These are phyloP conservation scores for Urocynchramus pylzowi DNA, from an alignment of 2,113 vertebrate species.

Conservation along the genomic window DNA sequence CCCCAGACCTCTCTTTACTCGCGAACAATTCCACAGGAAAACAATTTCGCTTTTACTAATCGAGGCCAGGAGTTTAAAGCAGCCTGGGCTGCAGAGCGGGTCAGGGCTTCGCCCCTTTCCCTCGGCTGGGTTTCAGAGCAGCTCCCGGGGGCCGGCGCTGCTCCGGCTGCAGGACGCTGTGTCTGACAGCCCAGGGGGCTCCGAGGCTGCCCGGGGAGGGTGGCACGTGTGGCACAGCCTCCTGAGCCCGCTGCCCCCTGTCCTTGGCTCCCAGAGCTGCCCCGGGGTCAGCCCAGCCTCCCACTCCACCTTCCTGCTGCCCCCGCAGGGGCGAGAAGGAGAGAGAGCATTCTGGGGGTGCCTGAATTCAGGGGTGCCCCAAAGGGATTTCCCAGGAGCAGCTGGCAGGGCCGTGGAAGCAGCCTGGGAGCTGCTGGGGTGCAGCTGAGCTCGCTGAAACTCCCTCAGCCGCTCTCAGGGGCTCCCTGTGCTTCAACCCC, in stretches of 20 bases:
- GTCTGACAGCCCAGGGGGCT: not conserved
- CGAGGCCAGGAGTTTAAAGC: not conserved
- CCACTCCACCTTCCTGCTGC: not conserved
- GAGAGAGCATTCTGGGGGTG: not conserved
- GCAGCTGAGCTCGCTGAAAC: not conserved
- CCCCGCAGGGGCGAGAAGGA: not conserved
- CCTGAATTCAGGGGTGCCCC: not conserved
- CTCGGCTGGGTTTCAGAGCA: not conserved
- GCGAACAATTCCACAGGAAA: not conserved
- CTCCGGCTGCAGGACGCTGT: not conserved
- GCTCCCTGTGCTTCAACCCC: not conserved
- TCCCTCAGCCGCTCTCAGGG: not conserved
- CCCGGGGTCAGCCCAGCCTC: accelerated
- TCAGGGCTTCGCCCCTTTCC: not conserved
- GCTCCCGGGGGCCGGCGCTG: not conserved
- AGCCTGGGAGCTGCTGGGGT: not conserved
- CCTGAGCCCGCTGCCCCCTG: accelerated
- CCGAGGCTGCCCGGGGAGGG: not conserved
- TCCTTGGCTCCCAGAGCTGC: not conserved
- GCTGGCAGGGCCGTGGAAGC: not conserved
- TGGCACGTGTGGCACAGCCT: not conserved
- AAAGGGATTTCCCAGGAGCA: not conserved
- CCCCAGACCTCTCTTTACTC: not conserved
- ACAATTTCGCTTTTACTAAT: not conserved
- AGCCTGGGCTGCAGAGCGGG: not conserved